Conservation (phyloP, 2,888 invertebrate species). For the Coelopa pilipes region DNA sequence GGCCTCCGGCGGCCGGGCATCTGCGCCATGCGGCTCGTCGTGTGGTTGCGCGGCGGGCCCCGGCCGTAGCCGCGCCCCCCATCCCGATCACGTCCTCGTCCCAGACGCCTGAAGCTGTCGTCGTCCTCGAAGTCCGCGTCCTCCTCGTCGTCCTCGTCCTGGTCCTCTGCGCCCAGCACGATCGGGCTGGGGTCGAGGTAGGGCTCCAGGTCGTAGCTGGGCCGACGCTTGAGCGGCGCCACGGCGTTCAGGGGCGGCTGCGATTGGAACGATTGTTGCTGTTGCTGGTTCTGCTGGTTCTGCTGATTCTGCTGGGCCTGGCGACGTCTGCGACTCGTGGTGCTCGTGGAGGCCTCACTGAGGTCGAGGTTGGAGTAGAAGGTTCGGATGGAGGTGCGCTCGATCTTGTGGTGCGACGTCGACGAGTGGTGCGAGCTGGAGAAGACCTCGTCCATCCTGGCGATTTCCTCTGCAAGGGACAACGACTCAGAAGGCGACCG, state of each 20-base stretch:
- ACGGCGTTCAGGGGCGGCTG: constrained; percentile 23
- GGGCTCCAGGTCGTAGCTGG: constrained; percentile 52
- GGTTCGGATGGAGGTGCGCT: constrained; percentile 66
- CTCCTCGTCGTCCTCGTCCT: constrained; percentile 42
- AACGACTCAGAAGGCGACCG: neutral
- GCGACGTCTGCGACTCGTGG: constrained; percentile 33
- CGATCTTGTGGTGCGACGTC: constrained; percentile 67
- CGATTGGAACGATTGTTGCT: too few relatives aligned
- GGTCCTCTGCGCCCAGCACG: constrained; percentile 43
- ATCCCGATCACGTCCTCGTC: constrained; percentile 50
- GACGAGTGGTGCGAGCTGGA: constrained; percentile 67
- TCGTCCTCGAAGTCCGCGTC: constrained; percentile 56
- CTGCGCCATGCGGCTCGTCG: constrained; percentile 46
- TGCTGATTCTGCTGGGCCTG: constrained; percentile 5
- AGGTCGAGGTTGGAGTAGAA: constrained; percentile 66
- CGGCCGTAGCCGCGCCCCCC: constrained; percentile 49
- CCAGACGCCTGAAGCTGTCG: constrained; percentile 43
- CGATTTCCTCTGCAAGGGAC: constrained; percentile 79
- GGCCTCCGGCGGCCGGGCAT: constrained; percentile 45
- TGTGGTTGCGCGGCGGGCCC: constrained; percentile 45
- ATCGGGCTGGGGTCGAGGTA: constrained; percentile 50
- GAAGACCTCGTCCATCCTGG: constrained; percentile 82
- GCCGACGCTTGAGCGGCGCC: constrained; percentile 28
- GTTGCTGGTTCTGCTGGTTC: too few relatives aligned
- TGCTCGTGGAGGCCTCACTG: constrained; percentile 49